Base-by-base conservation (phyloP, 2,888 invertebrate species). In the Clunio marinus region DNA sequence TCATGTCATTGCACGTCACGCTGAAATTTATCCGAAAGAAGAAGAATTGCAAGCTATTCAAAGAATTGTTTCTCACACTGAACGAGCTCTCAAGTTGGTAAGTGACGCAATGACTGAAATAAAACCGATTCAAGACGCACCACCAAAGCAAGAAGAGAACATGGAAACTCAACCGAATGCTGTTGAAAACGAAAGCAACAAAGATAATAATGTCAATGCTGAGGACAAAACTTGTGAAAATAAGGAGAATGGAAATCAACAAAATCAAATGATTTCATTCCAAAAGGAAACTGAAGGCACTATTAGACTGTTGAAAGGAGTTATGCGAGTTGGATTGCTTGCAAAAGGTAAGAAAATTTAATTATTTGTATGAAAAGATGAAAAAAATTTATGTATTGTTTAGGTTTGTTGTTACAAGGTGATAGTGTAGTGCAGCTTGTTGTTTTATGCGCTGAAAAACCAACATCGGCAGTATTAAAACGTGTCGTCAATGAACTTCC, bases 321-420 rank as follows among this genome's bases (percentile, higher is more conserved):
- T 97, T 27, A 96, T 97, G 95, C 87, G 97, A 71, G 96, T 97
- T 57, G 96, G 96, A 67, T 88, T 91, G 75, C 80, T 95, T 67
- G 91, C 93, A 60, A 93, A 93, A 76, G 79, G 72, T 72, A 70
- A 41, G 17, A n/a, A 37, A 3, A 17, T n/a, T 46, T 35, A 32
- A 10, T 32, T 13, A 27, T 28, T 28, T 46, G 15, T 13, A 51
- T 51, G 4, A 15, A 45, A 45, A 45, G 7, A 32, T 7, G 8
- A 45, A 45, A 22, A n/a, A n/a, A n/a, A 37, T 37, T 22, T 25
- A 17, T 17, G 7, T 62, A 65, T 41, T 65, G 80, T 57, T 57
- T 81, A 78, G 93, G 95, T 45, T 84, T 98, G 70, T 82, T 98
- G 74, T 83, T 98, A 24, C 87, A 89, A 71, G 94, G 94, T 4